These are phyloP conservation scores for Telmatochromis bifrenatus DNA, from an alignment of 2,113 vertebrate genomes.

Conservation along the genomic window DNA sequence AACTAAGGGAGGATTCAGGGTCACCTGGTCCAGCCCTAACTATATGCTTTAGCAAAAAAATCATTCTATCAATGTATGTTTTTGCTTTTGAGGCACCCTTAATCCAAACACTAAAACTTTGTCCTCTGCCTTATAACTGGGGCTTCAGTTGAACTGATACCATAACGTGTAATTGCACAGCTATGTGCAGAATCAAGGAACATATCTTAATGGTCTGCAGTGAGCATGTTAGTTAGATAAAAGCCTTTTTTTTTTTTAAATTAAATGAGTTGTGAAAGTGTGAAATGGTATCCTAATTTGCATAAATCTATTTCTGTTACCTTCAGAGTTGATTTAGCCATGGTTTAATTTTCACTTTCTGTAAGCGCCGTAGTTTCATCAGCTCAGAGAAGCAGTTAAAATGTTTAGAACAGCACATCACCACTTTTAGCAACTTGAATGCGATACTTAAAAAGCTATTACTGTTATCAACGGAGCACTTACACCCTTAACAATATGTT, in stretches of 20 bases:
- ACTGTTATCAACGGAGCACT: conserved; percentile 7
- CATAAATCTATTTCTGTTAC: background rate
- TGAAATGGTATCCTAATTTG: background rate
- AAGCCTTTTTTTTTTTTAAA: background rate
- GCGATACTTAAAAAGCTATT: background rate
- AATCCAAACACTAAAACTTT: background rate
- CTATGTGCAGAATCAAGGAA: background rate
- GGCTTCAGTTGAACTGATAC: background rate
- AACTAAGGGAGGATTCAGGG: too few species aligned
- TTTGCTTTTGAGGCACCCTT: background rate
- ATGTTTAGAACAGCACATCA: background rate
- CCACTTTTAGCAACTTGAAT: background rate
- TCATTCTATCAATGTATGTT: background rate
- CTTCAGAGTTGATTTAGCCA: background rate
- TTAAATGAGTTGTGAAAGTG: background rate
- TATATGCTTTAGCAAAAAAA: too few species aligned
- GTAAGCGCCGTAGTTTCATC: background rate
- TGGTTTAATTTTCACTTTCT: background rate
- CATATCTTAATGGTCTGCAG: background rate
- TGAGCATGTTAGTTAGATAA: background rate
- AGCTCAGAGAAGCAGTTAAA: background rate
- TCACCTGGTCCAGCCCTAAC: too few species aligned
- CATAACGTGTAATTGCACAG: background rate
- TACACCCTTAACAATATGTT: background rate
- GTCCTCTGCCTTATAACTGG: background rate